phyloP scores from a whole-genome alignment of 1,140 invertebrate genomes.

The Hycleus cichorii region DNA sequence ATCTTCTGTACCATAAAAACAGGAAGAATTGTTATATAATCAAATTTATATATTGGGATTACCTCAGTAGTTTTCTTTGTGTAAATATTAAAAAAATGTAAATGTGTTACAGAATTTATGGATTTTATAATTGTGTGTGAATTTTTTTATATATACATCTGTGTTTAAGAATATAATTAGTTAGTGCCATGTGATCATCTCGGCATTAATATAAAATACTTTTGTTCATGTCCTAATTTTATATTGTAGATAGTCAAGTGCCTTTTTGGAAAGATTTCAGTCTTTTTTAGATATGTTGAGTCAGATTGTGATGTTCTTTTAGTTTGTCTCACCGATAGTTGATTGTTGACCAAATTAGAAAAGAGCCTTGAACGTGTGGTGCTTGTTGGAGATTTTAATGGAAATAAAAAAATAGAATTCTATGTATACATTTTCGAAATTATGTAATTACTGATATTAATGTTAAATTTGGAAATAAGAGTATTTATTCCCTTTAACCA shows the following conservation, averaged over 20 bases:
- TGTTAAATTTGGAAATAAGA: too few species aligned
- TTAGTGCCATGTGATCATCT: slow-evolving; percentile 21
- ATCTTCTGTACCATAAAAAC: slow-evolving; percentile 16
- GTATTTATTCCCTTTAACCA: too few species aligned
- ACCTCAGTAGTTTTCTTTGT: not conserved
- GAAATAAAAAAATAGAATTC: slow-evolving; percentile 3
- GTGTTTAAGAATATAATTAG: not conserved
- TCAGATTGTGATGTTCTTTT: slow-evolving; percentile 12
- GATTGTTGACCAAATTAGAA: slow-evolving; percentile 12
- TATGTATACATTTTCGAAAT: slow-evolving; percentile 10
- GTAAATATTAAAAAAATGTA: not conserved
- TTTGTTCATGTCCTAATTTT: slow-evolving; percentile 15
- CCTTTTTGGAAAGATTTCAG: slow-evolving; percentile 14
- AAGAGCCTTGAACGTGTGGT: slow-evolving; percentile 18
- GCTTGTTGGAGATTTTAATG: slow-evolving; percentile 3
- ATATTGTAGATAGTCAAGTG: slow-evolving; percentile 20
- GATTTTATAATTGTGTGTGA: not conserved
- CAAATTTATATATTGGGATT: not conserved
- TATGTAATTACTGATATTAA: slow-evolving; percentile 14
- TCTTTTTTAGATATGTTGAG: slow-evolving; percentile 2
- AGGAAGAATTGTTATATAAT: not conserved
- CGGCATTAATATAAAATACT: slow-evolving; percentile 17
- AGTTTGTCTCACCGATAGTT: not conserved
- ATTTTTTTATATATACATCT: not conserved
- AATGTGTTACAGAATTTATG: not conserved